Evolutionary conservation across 2,797 vertebrate species (phyloP), one percentile per base, ranked within the genome.

Genomic region (Trachops cirrhosus): DNA sequence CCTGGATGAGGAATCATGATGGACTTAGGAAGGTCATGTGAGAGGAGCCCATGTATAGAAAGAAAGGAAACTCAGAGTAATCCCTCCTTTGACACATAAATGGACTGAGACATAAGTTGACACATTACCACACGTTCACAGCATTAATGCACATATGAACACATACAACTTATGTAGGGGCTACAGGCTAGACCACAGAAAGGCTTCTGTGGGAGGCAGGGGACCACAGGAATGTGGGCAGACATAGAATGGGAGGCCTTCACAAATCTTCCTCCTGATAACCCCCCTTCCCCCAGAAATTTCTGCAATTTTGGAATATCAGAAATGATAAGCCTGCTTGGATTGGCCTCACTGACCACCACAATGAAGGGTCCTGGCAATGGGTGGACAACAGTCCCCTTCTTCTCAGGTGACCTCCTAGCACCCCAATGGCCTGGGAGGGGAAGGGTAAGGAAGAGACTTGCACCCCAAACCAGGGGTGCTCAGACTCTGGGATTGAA

Each of bases 331-430:
- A 64, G 15, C 18, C 12, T 16, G 37, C 16, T 16, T 97, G 96
- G 95, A 89, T 97, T 0, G 91, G 97, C 41, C 97, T 97, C 91
- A 97, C 71, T 1, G 97, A 97, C n/a, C 73, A 85, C 9, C 75
- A 52, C 68, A 77, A 16, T 3, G 93, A 97, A 48, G 94, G 85
- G 0, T 84, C 88, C 37, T 97, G 96, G 96, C 48, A 39, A 4
- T 97, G 96, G 97, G 89, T 97, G 67, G 95, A 97, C 34, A 6
- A 70, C 15, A 86, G 59, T 3, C 16, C 77, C 0, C 24, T 96
- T 12, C 10, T 34, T 22, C 68, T 93, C 82, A 95, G 96, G 97
- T 97, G 80, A 96, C 6, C 24, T 34, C 19, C 75, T 29, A 6
- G 22, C 6, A 39, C 10, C 29, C 10, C 29, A 10, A 21, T 9